A percentile compares a stretch with the other conserved stretches of the same genome.
phyloP scores from a whole-genome alignment of 2,888 invertebrate genomes.

The Zonitis immaculata region DNA sequence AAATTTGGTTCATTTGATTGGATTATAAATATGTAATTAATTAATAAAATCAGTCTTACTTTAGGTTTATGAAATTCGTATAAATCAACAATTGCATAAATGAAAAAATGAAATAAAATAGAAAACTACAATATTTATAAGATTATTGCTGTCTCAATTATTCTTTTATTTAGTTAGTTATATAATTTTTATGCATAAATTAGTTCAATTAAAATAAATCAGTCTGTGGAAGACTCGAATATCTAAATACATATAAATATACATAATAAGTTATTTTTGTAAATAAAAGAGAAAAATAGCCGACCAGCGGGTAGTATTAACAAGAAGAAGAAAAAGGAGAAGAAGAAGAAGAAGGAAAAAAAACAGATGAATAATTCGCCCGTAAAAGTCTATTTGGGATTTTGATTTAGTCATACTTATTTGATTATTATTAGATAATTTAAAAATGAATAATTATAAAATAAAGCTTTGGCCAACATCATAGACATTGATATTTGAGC shows the following conservation, averaged over 20 bases:
- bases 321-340: too few relatives aligned
- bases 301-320: slow-evolving; percentile 19
- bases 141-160: slow-evolving; percentile 1
- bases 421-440: too few relatives aligned
- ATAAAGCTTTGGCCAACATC: slow-evolving; percentile 19
- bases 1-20: slow-evolving; percentile 22
- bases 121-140: too few relatives aligned
- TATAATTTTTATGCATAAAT: neutral
- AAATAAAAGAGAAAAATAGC: slow-evolving; percentile 7
- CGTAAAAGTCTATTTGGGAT: too few relatives aligned
- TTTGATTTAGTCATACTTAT: too few relatives aligned
- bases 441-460: slow-evolving; percentile 7
- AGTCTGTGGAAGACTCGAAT: slow-evolving; percentile 18
- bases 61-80: slow-evolving; percentile 11
- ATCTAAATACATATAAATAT: slow-evolving; percentile 3
- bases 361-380: slow-evolving; percentile 7
- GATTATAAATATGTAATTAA: slow-evolving; percentile 15
- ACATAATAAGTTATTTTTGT: neutral
- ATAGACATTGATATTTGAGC: slow-evolving; percentile 19
- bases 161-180: too few relatives aligned
- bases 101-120: too few relatives aligned
- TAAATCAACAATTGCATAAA: slow-evolving; percentile 17
- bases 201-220: neutral
- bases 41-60: slow-evolving; percentile 26
- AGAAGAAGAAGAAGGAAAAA: too few relatives aligned